Evolutionary conservation across 2,113 vertebrate genomes (phyloP).

Genomic region (Lamprotornis superbus): DNA sequence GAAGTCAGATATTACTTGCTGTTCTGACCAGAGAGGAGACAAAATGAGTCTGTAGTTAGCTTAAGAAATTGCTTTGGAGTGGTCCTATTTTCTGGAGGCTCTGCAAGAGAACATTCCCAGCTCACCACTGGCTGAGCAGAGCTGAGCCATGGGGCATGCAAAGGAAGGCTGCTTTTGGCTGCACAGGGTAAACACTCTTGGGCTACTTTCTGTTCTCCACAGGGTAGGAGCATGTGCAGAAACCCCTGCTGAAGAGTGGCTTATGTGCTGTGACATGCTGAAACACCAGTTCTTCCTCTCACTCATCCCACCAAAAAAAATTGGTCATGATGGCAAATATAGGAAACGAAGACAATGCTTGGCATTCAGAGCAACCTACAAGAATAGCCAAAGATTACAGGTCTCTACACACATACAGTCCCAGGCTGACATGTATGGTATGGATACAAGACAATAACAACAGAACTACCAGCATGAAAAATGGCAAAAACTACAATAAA

Average conservation of each 20-base stretch:
- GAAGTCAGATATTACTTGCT: background rate
- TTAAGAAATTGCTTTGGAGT: background rate
- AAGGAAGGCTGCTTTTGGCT: background rate
- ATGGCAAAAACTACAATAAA: background rate
- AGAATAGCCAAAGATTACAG: background rate
- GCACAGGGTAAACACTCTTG: background rate
- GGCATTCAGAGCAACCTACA: background rate
- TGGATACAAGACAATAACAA: background rate
- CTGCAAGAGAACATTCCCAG: rapidly evolving
- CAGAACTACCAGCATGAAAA: background rate
- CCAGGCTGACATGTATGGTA: background rate
- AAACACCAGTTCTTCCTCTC: background rate
- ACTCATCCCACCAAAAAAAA: background rate
- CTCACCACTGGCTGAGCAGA: rapidly evolving
- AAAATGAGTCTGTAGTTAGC: background rate
- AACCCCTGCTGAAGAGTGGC: background rate
- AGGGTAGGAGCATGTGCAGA: background rate
- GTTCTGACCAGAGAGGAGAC: background rate
- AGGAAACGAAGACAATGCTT: background rate
- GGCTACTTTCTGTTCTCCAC: background rate
- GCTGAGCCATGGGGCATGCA: background rate
- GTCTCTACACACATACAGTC: background rate
- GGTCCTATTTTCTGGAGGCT: background rate
- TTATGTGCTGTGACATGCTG: background rate
- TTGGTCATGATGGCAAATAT: background rate